Base-by-base conservation (phyloP, 2,888 invertebrate genomes). In the Oscheius sp. region DNA sequence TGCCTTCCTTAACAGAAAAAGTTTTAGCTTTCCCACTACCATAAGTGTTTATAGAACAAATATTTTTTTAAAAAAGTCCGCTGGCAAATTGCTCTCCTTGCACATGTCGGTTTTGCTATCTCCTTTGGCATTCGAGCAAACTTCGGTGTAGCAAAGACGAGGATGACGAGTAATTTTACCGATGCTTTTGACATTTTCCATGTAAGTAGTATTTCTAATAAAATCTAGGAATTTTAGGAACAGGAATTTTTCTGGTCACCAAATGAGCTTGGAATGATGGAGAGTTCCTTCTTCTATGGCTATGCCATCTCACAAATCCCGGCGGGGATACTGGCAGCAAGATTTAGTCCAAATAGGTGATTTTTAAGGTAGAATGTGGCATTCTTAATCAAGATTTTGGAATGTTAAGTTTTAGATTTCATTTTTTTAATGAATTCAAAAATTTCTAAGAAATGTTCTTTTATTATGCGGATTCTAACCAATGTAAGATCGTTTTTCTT, bases 221-320 rank as follows among this genome's bases (percentile, higher is more conserved):
- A 36, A 8, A 14, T 8, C 8, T 6, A 14, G 14, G 8, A 6
- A n/a, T 44, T 17, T 44, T 17, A 78, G 73, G 73, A 73, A 41
- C 72, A 77, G 56, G 72, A 79, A 44, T 80, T 80, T 65, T 78
- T 71, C 68, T 81, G 81, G 81, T 72, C 80, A 0, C 72, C 72
- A 33, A 73, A 74, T 12, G 80, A 80, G 56, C 64, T 93, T 36
- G 92, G 91, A 30, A 91, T 93, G 54, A 92, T 97, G 81, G 96
- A 97, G 87, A 94, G 95, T 30, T 95, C 96, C 1, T 97, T 97
- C 88, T 98, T 98, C 88, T 95, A 95, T 91, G 97, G 97, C 22
- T 98, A 98, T 87, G 90, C 97, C 74, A 90, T 96, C 75, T 97
- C 97, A 12, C 97, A 97, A 89, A 93, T 97, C 63, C 97, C 97